These are phyloP conservation scores for Myiagra hebetior DNA, from an alignment of 2,113 vertebrate species.

Conservation along the genomic window DNA sequence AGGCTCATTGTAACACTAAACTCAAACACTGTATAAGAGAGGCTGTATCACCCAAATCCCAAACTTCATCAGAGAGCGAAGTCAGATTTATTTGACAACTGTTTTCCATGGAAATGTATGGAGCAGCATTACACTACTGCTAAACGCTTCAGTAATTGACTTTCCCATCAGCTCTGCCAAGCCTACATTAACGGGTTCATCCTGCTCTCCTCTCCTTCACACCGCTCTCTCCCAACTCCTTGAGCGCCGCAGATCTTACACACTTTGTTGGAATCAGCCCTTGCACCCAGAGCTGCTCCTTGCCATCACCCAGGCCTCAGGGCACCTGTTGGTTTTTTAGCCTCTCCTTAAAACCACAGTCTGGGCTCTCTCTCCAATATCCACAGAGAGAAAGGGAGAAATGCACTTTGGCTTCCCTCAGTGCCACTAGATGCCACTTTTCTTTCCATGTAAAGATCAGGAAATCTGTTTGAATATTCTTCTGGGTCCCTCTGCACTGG, in stretches of 20 bases:
- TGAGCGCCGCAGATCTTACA: not conserved
- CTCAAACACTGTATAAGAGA: not conserved
- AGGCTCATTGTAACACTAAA: not conserved
- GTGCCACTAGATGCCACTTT: not conserved
- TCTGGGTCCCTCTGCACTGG: not conserved
- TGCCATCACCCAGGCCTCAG: rapidly evolving
- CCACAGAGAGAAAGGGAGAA: not conserved
- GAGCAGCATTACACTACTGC: not conserved
- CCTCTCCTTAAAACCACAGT: rapidly evolving
- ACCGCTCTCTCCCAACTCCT: rapidly evolving
- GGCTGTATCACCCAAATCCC: not conserved
- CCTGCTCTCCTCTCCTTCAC: not conserved
- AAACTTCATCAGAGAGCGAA: not conserved
- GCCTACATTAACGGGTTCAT: rapidly evolving
- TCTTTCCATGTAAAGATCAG: not conserved
- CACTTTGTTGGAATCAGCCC: too few species aligned
- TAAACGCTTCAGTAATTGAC: not conserved
- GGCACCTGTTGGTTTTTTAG: not conserved
- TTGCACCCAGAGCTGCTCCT: not conserved
- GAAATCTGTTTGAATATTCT: not conserved
- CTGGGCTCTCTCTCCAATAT: not conserved
- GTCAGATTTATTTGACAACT: not conserved
- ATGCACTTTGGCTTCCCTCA: not conserved
- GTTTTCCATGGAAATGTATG: not conserved
- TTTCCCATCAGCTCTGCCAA: not conserved